phyloP scores from a whole-genome alignment of 2,113 vertebrate species.

The Desmodus rotundus region DNA sequence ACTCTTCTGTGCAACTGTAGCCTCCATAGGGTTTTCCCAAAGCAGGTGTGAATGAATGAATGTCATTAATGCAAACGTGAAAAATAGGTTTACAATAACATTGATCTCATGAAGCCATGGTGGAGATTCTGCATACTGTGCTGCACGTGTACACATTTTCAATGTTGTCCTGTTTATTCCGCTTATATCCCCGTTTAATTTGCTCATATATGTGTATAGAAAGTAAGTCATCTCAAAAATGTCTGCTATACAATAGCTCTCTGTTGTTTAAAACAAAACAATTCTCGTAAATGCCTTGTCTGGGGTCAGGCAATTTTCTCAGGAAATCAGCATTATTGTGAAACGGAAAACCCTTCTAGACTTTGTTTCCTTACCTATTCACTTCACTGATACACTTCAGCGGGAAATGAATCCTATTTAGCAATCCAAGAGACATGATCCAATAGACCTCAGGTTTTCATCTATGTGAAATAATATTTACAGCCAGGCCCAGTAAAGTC shows the following conservation, averaged over 20 bases:
- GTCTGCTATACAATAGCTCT: not conserved
- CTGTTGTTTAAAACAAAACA: slow-evolving; percentile 26
- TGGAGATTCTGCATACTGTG: not conserved
- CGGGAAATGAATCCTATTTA: not conserved
- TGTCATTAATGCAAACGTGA: not conserved
- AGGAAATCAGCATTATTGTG: slow-evolving; percentile 18
- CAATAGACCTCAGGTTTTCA: not conserved
- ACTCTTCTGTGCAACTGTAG: not conserved
- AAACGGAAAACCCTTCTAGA: not conserved
- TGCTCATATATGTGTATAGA: not conserved
- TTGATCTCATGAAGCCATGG: not conserved
- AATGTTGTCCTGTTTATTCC: not conserved
- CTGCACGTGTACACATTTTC: not conserved
- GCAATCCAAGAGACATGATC: not conserved
- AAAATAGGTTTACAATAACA: not conserved
- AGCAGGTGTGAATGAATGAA: not conserved
- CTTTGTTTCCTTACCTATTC: slow-evolving; percentile 20
- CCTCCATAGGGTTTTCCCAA: not conserved
- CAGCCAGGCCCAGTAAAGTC: not conserved
- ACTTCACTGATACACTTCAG: not conserved
- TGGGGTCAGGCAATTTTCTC: not conserved
- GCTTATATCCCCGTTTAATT: not conserved
- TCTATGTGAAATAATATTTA: not conserved
- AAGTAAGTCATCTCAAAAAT: slow-evolving; percentile 45
- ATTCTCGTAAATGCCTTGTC: slow-evolving; percentile 37